Percentiles rank a stretch among this genome's conserved stretches.
These are phyloP conservation scores for Oryzaephilus surinamensis DNA, from an alignment of 1,140 invertebrate genomes.

Conservation along the genomic window DNA sequence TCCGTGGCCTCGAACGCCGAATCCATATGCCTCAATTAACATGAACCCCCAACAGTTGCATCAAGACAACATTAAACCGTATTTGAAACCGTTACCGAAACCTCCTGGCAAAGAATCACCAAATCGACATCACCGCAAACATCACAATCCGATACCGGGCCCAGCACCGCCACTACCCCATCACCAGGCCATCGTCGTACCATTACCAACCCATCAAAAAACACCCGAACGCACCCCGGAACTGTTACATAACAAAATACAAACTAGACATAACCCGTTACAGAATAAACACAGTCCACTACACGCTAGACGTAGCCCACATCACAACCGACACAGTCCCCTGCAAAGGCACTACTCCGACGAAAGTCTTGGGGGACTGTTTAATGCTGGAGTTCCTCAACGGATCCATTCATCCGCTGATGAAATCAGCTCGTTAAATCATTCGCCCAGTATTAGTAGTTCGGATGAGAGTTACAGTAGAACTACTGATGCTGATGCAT, in stretches of 20 bases:
- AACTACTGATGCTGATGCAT: constrained; percentile 55
- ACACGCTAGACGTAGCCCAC: constrained; percentile 26
- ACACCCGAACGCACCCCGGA: constrained; percentile 23
- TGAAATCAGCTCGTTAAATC: constrained; percentile 65
- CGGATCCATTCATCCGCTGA: constrained; percentile 67
- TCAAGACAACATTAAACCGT: constrained; percentile 35
- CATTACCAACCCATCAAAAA: constrained; percentile 27
- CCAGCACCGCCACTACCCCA: constrained; percentile 21
- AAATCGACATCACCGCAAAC: constrained; percentile 28
- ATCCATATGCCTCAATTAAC: constrained; percentile 36
- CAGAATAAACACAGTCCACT: constrained; percentile 32
- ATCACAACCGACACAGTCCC: constrained; percentile 32
- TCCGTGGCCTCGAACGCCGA: constrained; percentile 45
- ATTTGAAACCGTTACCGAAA: constrained; percentile 48
- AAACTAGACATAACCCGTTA: constrained; percentile 31
- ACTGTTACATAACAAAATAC: constrained; percentile 24
- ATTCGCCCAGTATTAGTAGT: constrained; percentile 66
- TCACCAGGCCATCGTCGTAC: constrained; percentile 9
- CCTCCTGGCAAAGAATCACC: constrained; percentile 38
- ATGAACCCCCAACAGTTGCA: constrained; percentile 3
- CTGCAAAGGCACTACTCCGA: constrained; percentile 49
- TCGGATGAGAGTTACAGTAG: constrained; percentile 71
- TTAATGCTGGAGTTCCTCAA: constrained; percentile 28
- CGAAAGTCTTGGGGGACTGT: constrained; percentile 46
- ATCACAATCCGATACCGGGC: constrained; percentile 12